Conservation (phyloP, 2,888 invertebrate species). For the Cephonodes hylas region DNA sequence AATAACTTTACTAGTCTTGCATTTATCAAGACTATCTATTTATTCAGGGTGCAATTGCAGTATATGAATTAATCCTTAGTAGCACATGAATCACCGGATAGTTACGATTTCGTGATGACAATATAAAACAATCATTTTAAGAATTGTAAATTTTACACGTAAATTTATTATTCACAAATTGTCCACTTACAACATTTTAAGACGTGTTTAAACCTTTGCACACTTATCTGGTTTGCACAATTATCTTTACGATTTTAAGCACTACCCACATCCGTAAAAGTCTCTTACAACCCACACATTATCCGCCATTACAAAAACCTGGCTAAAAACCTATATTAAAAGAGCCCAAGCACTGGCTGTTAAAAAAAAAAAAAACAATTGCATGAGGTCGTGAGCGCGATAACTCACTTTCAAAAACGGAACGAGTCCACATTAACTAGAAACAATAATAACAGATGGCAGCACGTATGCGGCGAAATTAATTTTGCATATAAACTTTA, state of each 20-base stretch:
- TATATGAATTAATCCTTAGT: too few species aligned
- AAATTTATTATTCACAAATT: too few species aligned
- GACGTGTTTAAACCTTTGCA: background rate
- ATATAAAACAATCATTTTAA: too few species aligned
- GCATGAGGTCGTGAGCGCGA: background rate
- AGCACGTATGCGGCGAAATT: constrained; percentile 2
- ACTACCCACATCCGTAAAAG: background rate
- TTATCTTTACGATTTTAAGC: background rate
- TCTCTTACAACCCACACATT: background rate
- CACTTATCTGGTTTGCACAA: background rate
- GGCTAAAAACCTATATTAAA: constrained; percentile 5
- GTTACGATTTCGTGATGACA: too few species aligned
- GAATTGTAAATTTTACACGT: too few species aligned
- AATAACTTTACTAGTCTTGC: too few species aligned
- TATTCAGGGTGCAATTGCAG: too few species aligned
- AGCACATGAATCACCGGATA: too few species aligned
- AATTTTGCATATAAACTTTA: background rate
- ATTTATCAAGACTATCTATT: too few species aligned
- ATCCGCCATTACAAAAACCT: constrained; percentile 4
- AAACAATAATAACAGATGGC: constrained; percentile 9
- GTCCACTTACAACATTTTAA: background rate
- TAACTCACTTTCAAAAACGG: constrained; percentile 4
- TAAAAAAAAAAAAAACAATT: background rate
- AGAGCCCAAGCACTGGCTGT: background rate
- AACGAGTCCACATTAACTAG: constrained; percentile 8